Conservation (phyloP, 2,113 vertebrate species). For the Arenaria interpres region DNA sequence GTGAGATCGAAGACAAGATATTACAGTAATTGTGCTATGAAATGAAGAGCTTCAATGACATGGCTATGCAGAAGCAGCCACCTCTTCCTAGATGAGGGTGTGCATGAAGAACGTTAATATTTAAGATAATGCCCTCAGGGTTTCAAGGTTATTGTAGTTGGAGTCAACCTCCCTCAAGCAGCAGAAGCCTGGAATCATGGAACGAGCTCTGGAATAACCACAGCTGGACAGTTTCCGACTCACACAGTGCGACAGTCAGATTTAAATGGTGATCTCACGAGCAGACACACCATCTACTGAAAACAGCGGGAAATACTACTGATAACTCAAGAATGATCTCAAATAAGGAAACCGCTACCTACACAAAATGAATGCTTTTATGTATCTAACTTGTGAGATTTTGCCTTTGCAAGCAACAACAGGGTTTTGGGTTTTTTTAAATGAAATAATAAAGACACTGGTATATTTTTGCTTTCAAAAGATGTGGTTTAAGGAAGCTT, state of each 20-base stretch:
- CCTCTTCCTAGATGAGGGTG: not conserved
- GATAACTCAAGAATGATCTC: not conserved
- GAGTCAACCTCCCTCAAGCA: not conserved
- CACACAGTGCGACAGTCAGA: not conserved
- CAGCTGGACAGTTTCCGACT: not conserved
- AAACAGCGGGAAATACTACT: not conserved
- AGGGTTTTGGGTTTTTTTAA: not conserved
- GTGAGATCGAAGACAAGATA: not conserved
- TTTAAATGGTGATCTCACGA: not conserved
- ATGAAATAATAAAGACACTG: not conserved
- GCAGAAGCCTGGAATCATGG: not conserved
- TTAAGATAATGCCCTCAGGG: not conserved
- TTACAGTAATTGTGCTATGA: not conserved
- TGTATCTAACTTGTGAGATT: not conserved
- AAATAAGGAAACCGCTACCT: not conserved
- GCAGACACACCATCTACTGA: not conserved
- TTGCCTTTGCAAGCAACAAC: not conserved
- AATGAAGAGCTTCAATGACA: not conserved
- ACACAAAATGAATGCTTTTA: not conserved
- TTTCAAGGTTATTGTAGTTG: not conserved
- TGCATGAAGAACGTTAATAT: not conserved
- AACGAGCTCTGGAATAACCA: not conserved
- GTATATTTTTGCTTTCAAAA: not conserved
- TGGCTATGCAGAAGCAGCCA: not conserved
- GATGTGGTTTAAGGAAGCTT: not conserved